Base-by-base conservation (phyloP, 92 coral and sea anemone species). In the Muricea muricata region DNA sequence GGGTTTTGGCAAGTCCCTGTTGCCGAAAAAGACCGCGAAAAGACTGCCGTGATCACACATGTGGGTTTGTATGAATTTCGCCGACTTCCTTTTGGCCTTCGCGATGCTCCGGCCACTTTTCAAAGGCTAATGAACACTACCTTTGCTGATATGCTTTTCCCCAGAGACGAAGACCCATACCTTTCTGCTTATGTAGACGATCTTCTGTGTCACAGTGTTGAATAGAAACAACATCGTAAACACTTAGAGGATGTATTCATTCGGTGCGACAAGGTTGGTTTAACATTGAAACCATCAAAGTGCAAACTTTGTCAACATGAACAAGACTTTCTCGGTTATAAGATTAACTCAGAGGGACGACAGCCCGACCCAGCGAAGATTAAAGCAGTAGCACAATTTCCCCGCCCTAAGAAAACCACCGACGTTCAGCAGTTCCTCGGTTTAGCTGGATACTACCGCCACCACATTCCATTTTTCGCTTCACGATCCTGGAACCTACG, bases 1-100 rank as follows among this genome's bases (percentile, higher is more conserved):
- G 87, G 82, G 2, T 83, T 23, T 34, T 72, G 81, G 81, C 45
- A 83, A 10, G 24, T 83, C 14, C 81, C 81, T 4, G 31, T 83
- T 8, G 48, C 30, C 31, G 12, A 20, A 55, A 37, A 83, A 33
- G 87, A 83, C 76, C 63, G 78, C 63, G 85, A 80, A n/a, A 78
- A 80, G 65, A 80, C 73, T 8, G 73, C 75, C 1, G 76, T 79
- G 2, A n/a, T 60, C 14, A 60, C 84, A n/a, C 84, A 60, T 32
- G 66, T 24, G 24, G 84, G 47, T 4, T 75, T 79, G 13, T 79
- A 30, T 31, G 47, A 79, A 20, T 79, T 60, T 21, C 30, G 12
- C 20, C 23, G 6, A 29, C 54, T 71, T 7, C 48, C 55, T 1
- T 33, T 71, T 24, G 47, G 46, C 24, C 24, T 71, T 6, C n/a